Base-by-base conservation (phyloP, 2,888 invertebrate species). In the Alviniconcha strummeri region DNA sequence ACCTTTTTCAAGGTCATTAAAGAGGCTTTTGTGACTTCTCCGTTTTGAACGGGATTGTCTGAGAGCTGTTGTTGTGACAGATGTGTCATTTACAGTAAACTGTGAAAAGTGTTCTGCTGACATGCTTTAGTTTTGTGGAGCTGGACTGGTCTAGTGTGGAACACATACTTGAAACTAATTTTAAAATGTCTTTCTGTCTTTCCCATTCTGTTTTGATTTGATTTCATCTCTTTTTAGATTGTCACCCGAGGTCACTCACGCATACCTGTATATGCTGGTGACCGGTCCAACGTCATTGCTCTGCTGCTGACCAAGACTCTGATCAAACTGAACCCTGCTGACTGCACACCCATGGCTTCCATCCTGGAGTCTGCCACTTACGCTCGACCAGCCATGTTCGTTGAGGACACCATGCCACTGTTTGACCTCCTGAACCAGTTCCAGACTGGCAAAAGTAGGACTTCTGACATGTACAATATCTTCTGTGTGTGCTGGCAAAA, bases 351-450 rank as follows among this genome's bases (percentile, higher is more conserved):
- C 0, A 86, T 93, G 13, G 83, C 86, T 54, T 84, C 85, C 7
- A 86, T 93, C 54, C 81, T 93, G 2, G 83, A 87, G 15, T 87
- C 89, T 71, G 75, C 86, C 15, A 83, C 85, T 8, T 88, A 87
- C 78, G 89, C 89, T 4, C 85, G 89, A 13, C 85, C 85, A 9
- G 88, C 91, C 5, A 80, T 91, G 57, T 88, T 89, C 72, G 89
- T 92, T 0, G 83, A 86, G n/a, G 88, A 88, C 7, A 86, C 88
- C 81, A 92, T 89, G 87, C 92, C 93, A 3, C 85, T 93, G 76
- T 93, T 91, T 88, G 93, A 93, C 84, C 84, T 93, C n/a, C 88
- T 93, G 19, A 93, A 93, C 86, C 85, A 91, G 77, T 93, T 93
- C 84, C 93, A 93, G 84, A 92, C 91, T 60, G 93, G 93, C 36